Evolutionary conservation across 1,140 invertebrate genomes (phyloP).

Genomic region (Apocrypta bakeri): DNA sequence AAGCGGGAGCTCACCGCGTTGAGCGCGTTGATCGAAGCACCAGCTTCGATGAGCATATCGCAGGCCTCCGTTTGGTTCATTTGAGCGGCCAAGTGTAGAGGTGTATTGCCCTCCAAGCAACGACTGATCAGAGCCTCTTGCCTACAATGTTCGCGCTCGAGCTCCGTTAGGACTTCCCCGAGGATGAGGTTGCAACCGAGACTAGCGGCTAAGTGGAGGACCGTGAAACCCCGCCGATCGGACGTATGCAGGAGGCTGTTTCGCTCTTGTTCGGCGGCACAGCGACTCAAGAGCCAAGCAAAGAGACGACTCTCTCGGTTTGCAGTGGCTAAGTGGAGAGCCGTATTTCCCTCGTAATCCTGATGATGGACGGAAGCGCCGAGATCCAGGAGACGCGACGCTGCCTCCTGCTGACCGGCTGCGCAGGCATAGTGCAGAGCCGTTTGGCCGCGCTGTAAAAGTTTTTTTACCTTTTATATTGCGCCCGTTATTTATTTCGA

Average conservation of each 20-base stretch:
- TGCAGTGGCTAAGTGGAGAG: constrained; percentile 77
- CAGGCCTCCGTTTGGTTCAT: constrained; percentile 83
- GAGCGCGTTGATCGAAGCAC: constrained; percentile 82
- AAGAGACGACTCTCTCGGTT: constrained; percentile 8
- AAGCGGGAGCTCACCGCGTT: constrained; percentile 84
- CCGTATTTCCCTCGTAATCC: constrained; percentile 86
- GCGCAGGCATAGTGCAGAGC: constrained; percentile 85
- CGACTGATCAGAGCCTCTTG: neutral
- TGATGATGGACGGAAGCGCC: constrained; percentile 77
- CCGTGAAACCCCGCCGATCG: constrained; percentile 43
- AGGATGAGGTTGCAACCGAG: constrained; percentile 84
- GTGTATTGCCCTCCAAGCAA: constrained; percentile 78
- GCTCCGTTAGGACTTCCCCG: constrained; percentile 61
- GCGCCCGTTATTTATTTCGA: no score
- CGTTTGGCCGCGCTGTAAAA: constrained; percentile 77
- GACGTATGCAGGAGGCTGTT: neutral
- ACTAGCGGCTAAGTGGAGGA: constrained; percentile 84
- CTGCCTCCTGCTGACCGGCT: constrained; percentile 81
- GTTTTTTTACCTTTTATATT: no score
- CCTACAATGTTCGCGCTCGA: neutral
- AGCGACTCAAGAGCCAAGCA: neutral
- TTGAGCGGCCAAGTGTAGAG: constrained; percentile 85
- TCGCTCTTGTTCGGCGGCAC: neutral
- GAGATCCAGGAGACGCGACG: constrained; percentile 78
- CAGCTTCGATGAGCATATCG: constrained; percentile 81